Conservation (phyloP, 2,797 vertebrate genomes). For the Acanthurus tractus region DNA sequence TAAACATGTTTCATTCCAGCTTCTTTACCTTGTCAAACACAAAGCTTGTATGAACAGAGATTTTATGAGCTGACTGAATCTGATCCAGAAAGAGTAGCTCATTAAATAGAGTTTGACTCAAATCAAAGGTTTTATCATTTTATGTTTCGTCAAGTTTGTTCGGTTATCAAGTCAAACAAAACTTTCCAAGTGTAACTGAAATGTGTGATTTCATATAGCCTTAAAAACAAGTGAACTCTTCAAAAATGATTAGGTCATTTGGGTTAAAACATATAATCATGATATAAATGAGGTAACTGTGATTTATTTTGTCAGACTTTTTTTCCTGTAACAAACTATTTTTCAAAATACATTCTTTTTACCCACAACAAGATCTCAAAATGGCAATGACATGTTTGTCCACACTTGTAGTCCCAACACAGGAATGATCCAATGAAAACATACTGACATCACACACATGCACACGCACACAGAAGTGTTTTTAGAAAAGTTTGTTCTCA, state of each 20-base stretch:
- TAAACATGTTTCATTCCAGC: not conserved
- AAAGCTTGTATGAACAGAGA: not conserved
- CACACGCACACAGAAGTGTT: not conserved
- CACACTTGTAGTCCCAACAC: not conserved
- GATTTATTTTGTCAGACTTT: conserved; percentile 16
- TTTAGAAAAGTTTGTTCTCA: conserved; percentile 4
- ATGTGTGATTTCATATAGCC: not conserved
- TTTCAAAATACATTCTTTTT: conserved; percentile 35
- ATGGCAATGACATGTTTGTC: conserved; percentile 9
- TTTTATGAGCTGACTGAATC: not conserved
- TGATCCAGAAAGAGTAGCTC: not conserved
- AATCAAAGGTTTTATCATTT: not conserved
- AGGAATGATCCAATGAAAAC: conserved; percentile 42
- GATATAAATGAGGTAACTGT: not conserved
- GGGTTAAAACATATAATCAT: not conserved
- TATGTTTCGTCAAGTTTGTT: not conserved
- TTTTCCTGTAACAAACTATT: not conserved
- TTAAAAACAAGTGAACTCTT: not conserved
- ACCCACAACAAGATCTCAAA: conserved; percentile 27
- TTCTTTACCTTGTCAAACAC: not conserved
- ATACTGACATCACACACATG: not conserved
- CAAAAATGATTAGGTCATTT: not conserved
- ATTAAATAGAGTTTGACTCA: not conserved
- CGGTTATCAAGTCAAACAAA: not conserved
- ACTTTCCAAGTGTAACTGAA: not conserved